Evolutionary conservation across 2,888 invertebrate genomes (phyloP), one percentile per base, ranked within the genome.

Genomic region (Azorinus chamasolen): DNA sequence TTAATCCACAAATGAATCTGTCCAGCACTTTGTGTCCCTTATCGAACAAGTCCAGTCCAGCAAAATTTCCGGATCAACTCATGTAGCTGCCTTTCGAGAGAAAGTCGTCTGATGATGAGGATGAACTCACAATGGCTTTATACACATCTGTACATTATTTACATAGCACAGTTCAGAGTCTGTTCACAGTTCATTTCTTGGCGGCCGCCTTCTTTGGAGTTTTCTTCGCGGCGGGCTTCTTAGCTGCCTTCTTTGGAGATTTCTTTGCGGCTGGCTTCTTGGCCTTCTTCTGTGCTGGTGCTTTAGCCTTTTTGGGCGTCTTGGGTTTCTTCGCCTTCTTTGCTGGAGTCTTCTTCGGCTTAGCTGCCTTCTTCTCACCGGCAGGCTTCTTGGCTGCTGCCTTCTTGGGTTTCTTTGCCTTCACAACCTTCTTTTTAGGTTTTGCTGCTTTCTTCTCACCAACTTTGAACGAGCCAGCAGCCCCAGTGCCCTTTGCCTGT

Each of bases 401-500:
- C 57, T 79, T 81, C 75, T 83, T 80, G 0, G 64, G 62, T 59
- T 75, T 75, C 71, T 75, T 74, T 48, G 79, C 79, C 48, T 83
- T 85, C 59, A 79, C 83, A 1, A 79, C 69, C 59, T 81, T 79
- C 12, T 77, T 72, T 72, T 84, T 87, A 59, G 66, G 59, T 86
- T 57, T 65, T 14, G 53, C 25, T 12, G 37, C 61, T 12, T 32
- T 48, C n/a, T 72, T 74, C 32, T 86, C 85, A 6, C 88, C 89
- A 25, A 90, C 77, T 57, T 83, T 83, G 83, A 90, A 90, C 8
- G 90, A 90, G 1, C 90, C 90, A 2, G 90, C 88, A n/a, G 90
- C 90, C 5, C 90, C 90, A 3, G 80, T 84, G 8, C 90, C 90
- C 62, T 90, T 90, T n/a, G 84, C 65, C 85, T 94, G 94, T 71